Evolutionary conservation across 2,888 invertebrate species (phyloP).

Genomic region (Hirtodrosophila histrioides): DNA sequence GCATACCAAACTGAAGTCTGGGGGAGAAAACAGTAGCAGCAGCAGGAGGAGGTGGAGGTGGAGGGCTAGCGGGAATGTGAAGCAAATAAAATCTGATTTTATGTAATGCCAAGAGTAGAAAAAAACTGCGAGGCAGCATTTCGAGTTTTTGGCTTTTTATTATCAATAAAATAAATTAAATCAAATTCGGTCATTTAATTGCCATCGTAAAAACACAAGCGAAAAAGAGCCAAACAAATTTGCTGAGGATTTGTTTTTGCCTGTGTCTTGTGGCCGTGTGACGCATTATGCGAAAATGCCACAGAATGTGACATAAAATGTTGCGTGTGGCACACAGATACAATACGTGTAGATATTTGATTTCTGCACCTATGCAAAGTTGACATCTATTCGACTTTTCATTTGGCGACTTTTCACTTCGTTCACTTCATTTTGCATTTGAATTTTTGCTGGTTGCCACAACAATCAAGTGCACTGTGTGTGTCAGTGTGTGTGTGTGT

Average conservation of each 20-base stretch:
- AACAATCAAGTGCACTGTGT: conserved; percentile 51
- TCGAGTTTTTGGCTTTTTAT: conserved; percentile 62
- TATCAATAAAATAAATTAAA: conserved; percentile 78
- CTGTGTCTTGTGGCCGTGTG: conserved; percentile 28
- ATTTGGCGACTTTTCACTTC: conserved; percentile 14
- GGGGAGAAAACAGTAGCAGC: neutral
- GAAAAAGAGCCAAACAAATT: neutral
- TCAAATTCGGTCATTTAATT: conserved; percentile 75
- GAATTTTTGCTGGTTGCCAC: conserved; percentile 30
- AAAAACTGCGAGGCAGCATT: conserved; percentile 40
- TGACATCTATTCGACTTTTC: conserved; percentile 26
- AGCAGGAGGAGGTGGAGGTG: neutral
- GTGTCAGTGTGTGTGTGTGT: too few species aligned
- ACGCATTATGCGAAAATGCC: conserved; percentile 39
- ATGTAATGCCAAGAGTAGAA: conserved; percentile 46
- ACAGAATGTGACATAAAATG: conserved; percentile 43
- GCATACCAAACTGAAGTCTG: conserved; percentile 51
- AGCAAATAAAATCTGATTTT: conserved; percentile 69
- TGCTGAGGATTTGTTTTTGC: conserved; percentile 22
- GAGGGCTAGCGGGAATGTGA: conserved; percentile 18
- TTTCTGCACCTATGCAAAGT: conserved; percentile 28
- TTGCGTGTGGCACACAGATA: conserved; percentile 2
- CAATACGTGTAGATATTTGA: conserved; percentile 22
- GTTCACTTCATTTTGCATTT: conserved; percentile 25
- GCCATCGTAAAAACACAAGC: conserved; percentile 66